phyloP scores from a whole-genome alignment of 2,113 vertebrate genomes.

The Syrmaticus mikado region DNA sequence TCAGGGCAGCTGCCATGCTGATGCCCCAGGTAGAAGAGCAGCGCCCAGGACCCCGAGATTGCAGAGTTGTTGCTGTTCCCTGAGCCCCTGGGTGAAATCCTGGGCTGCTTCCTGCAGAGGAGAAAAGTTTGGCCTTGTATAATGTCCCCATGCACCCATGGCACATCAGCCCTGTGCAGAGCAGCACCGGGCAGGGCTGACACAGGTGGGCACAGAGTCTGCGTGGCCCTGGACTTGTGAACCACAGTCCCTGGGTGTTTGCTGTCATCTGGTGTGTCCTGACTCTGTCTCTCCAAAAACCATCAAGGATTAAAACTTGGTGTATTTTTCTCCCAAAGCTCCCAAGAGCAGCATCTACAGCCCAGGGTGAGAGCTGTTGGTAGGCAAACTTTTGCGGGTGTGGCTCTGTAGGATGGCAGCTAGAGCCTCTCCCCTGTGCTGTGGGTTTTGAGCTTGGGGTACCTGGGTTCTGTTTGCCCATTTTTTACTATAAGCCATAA shows the following conservation, averaged over 20 bases:
- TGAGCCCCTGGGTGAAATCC: neutral
- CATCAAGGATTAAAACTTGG: fast-evolving
- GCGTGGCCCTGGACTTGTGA: neutral
- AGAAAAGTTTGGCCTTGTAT: neutral
- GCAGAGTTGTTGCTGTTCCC: neutral
- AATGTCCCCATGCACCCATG: fast-evolving
- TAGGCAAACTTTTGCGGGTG: neutral
- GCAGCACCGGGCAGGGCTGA: fast-evolving
- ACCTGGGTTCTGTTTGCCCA: neutral
- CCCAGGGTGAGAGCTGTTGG: fast-evolving
- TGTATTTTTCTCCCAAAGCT: neutral
- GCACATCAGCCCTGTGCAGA: neutral
- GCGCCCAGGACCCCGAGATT: fast-evolving
- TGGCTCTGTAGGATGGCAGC: fast-evolving
- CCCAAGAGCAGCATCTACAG: neutral
- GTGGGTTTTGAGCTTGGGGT: fast-evolving
- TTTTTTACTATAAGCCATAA: neutral
- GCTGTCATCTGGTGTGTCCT: neutral
- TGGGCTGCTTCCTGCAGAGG: neutral
- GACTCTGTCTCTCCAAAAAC: neutral
- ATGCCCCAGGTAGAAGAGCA: fast-evolving
- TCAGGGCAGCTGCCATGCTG: neutral
- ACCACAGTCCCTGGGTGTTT: fast-evolving
- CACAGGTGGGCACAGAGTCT: neutral
- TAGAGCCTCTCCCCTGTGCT: fast-evolving